These are phyloP conservation scores for Microctonus hyperodae DNA, from an alignment of 2,888 invertebrate species.

Conservation along the genomic window DNA sequence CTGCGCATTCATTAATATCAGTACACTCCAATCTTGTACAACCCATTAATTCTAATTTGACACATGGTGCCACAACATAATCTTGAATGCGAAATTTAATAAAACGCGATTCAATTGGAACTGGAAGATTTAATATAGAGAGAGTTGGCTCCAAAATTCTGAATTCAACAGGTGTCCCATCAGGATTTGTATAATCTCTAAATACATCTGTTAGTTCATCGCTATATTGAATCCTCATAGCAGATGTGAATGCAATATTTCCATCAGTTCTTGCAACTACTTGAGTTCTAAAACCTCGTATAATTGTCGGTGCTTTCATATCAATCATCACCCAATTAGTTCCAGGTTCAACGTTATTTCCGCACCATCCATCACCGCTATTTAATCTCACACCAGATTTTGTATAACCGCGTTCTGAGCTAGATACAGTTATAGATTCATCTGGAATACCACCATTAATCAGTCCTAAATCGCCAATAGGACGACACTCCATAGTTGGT, in stretches of 20 bases:
- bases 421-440: slow-evolving; percentile 85
- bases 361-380: slow-evolving; percentile 89
- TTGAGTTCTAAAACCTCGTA: slow-evolving; percentile 90
- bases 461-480: slow-evolving; percentile 87
- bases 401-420: slow-evolving; percentile 81
- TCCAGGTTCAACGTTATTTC: slow-evolving; percentile 83
- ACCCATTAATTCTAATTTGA: slow-evolving; percentile 91
- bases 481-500: slow-evolving; percentile 87
- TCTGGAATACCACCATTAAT: slow-evolving; percentile 91
- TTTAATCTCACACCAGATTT: slow-evolving; percentile 86
- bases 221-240: slow-evolving; percentile 84
- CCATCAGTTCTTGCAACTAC: slow-evolving; percentile 84
- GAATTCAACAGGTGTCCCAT: slow-evolving; percentile 92
- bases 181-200: slow-evolving; percentile 91
- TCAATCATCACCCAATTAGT: slow-evolving; percentile 90
- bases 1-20: slow-evolving; percentile 87
- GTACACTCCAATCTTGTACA: slow-evolving; percentile 88
- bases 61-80: slow-evolving; percentile 86
- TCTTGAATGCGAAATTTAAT: slow-evolving; percentile 85
- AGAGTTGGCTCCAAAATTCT: slow-evolving; percentile 87
- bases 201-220: slow-evolving; percentile 89
- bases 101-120: slow-evolving; percentile 90
- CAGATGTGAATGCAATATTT: slow-evolving; percentile 87
- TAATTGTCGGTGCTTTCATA: slow-evolving; percentile 85
- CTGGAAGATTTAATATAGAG: slow-evolving; percentile 88